Evolutionary conservation across 2,888 invertebrate species (phyloP).

Genomic region (Ennomos erosarius): DNA sequence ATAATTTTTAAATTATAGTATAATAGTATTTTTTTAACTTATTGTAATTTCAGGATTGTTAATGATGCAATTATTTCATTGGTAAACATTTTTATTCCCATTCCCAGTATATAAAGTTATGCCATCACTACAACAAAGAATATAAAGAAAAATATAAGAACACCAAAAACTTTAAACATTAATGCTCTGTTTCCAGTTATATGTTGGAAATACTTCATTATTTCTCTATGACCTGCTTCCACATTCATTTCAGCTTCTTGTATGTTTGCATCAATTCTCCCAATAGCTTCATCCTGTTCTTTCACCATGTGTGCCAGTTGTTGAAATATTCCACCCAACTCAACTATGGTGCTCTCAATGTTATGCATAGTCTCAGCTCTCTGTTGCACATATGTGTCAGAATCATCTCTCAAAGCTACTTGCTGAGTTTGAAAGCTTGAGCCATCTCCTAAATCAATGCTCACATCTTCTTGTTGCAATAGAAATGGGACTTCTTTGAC

Average conservation of each 20-base stretch:
- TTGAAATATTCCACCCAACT: slow-evolving; percentile 99
- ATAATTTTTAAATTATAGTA: background rate
- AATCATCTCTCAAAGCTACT: slow-evolving; percentile 92
- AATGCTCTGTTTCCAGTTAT: slow-evolving; percentile 99
- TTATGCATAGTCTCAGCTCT: slow-evolving; percentile 99
- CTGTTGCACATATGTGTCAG: slow-evolving; percentile 95
- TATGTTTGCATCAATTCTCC: slow-evolving; percentile 98
- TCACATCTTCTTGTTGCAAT: slow-evolving; percentile 89
- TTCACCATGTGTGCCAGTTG: slow-evolving; percentile 98
- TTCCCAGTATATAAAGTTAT: slow-evolving; percentile 56
- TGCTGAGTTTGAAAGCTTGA: slow-evolving; percentile 84
- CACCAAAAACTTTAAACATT: slow-evolving; percentile 99
- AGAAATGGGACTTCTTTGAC: slow-evolving; percentile 76
- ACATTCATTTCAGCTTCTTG: slow-evolving; percentile 98
- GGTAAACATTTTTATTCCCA: slow-evolving; percentile 13
- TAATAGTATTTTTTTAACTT: background rate
- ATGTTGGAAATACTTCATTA: slow-evolving; percentile 98
- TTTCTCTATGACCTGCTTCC: slow-evolving; percentile 98
- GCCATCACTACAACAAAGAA: slow-evolving; percentile 99
- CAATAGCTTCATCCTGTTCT: slow-evolving; percentile 99
- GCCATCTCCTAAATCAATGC: slow-evolving; percentile 92
- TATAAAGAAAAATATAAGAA: slow-evolving; percentile 99
- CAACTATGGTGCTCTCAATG: slow-evolving; percentile 99
- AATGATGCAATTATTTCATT: background rate
- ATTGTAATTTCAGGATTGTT: no score